Conservation (phyloP, 2,113 vertebrate genomes). For the Oenanthe melanoleuca region DNA sequence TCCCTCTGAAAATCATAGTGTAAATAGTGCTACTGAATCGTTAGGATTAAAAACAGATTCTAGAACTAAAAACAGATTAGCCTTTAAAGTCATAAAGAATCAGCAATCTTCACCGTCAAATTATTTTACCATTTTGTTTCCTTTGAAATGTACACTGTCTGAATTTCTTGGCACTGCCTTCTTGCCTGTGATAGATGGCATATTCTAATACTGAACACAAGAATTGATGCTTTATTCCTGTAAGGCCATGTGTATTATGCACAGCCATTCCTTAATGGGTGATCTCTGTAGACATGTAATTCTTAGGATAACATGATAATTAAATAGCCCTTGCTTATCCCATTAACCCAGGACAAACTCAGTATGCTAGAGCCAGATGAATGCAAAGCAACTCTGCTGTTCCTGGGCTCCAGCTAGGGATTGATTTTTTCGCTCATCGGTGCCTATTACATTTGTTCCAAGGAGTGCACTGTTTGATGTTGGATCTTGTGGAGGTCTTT, state of each 20-base stretch:
- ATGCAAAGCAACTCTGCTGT: neutral
- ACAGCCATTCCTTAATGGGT: neutral
- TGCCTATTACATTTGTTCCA: neutral
- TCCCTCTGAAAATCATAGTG: neutral
- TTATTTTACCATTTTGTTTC: neutral
- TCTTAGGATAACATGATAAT: slow-evolving; percentile 49
- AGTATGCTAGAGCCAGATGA: neutral
- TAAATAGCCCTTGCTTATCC: slow-evolving; percentile 59
- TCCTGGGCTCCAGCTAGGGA: neutral
- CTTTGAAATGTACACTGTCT: neutral
- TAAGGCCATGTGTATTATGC: neutral
- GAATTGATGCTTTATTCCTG: neutral
- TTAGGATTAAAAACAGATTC: neutral
- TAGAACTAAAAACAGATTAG: slow-evolving; percentile 5
- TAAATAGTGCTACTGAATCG: neutral
- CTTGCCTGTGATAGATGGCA: neutral
- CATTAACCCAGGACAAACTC: slow-evolving; percentile 53
- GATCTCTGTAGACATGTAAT: slow-evolving; percentile 50
- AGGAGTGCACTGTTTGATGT: neutral
- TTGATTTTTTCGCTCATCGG: neutral
- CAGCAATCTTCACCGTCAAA: neutral
- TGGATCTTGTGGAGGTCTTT: neutral
- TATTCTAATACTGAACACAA: neutral
- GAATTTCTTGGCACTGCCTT: neutral
- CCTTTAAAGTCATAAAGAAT: slow-evolving; percentile 14